phyloP scores from a whole-genome alignment of 1,140 invertebrate species.

The Drosophila novamexicana region DNA sequence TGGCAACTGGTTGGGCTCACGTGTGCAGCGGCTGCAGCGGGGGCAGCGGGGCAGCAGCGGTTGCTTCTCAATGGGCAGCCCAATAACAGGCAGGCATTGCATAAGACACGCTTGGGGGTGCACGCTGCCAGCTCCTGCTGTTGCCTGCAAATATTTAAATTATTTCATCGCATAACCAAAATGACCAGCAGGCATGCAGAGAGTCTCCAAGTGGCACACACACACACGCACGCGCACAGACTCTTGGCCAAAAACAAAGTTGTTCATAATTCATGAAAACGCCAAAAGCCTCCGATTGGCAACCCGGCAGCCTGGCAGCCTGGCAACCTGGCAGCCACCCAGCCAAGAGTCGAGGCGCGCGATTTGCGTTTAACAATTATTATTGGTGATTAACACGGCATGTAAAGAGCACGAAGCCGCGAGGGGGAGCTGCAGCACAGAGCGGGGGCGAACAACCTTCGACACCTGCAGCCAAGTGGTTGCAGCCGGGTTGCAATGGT shows the following conservation, averaged over 20 bases:
- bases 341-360: conserved; percentile 44
- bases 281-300: conserved; percentile 44
- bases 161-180: conserved; percentile 81
- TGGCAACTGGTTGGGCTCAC: conserved; percentile 24
- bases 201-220: not conserved
- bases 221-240: conserved; percentile 9
- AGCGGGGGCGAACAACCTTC: conserved; percentile 65
- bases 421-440: conserved; percentile 1
- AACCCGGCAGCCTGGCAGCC: conserved; percentile 15
- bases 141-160: conserved; percentile 78
- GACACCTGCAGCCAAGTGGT: conserved; percentile 71
- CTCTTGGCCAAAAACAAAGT: conserved; percentile 21
- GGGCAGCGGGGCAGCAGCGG: conserved; percentile 10
- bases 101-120: conserved; percentile 75
- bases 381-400: conserved; percentile 83
- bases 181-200: conserved; percentile 72
- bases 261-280: conserved; percentile 75
- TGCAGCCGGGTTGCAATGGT: not conserved
- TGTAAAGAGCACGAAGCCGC: conserved; percentile 53
- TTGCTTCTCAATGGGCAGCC: conserved; percentile 18
- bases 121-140: conserved; percentile 40
- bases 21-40: conserved; percentile 10
- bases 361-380: conserved; percentile 82
- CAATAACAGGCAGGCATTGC: conserved; percentile 45
- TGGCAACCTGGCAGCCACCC: conserved; percentile 22